Evolutionary conservation across 1,140 invertebrate genomes (phyloP), one percentile per base, ranked within the genome.

Genomic region (Cotesia vestalis): DNA sequence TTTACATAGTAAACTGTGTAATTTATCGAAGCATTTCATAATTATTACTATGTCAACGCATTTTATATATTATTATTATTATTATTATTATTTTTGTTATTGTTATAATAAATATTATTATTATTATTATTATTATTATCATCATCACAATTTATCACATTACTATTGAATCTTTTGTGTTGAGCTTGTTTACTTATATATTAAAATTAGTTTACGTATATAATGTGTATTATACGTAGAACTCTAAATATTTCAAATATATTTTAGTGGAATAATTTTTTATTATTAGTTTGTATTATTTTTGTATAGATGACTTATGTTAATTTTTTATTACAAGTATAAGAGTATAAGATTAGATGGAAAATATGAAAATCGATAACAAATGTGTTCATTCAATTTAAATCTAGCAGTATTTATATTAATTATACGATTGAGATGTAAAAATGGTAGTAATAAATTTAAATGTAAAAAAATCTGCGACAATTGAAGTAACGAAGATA

Each of bases 361-460:
- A 60, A 35, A 69, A 40, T 61, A 38, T 36, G 57, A 27, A 51
- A 66, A 72, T 72, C 78, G 27, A 27, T 27, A 78, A 76, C 78
- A 69, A 79, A 82, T 84, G 82, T 84, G 82, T 84, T 84, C 82
- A 84, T 81, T 83, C 83, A 69, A 79, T 78, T 79, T 79, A 73
- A 81, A 82, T 79, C 72, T 78, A 81, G 79, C 81, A 84, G 81
- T 84, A 83, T 83, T 82, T 77, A 73, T 78, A 81, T 83, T 73
- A 78, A 46, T 77, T 61, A 53, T 71, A 80, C 73, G 81, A 81
- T 80, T 78, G 72, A 76, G 70, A 66, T 20, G 51, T 62, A 63
- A 59, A 69, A 63, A 64, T 74, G 71, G 60, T 75, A 73, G 62
- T 62, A 73, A 64, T 63, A 27, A 11, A 55, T 40, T 46, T 60